A percentile compares a stretch with the other conserved stretches of the same genome.
Conservation (phyloP, 2,888 invertebrate genomes). For the Synanthedon tipuliformis region DNA sequence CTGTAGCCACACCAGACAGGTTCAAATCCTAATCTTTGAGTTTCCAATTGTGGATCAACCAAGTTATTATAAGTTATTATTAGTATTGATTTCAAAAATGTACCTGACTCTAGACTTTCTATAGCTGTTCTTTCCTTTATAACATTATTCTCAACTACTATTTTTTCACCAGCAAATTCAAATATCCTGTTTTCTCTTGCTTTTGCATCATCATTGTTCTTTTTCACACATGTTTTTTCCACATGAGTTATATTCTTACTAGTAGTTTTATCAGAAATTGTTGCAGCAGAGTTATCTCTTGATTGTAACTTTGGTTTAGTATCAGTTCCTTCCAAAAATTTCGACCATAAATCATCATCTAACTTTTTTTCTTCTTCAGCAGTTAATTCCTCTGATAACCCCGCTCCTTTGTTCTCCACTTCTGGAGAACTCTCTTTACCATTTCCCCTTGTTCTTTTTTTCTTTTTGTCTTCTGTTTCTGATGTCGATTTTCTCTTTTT, state of each 20-base stretch:
- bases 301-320: slow-evolving; percentile 35
- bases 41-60: too few relatives aligned
- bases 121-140: slow-evolving; percentile 46
- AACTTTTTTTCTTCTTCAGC: slow-evolving; percentile 77
- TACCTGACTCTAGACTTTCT: slow-evolving; percentile 38
- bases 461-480: slow-evolving; percentile 31
- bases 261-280: slow-evolving; percentile 3
- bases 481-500: slow-evolving; percentile 39
- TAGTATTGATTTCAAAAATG: slow-evolving; percentile 1
- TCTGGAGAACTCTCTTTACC: slow-evolving; percentile 13
- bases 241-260: background rate
- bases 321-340: slow-evolving; percentile 79
- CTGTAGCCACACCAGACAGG: too few relatives aligned
- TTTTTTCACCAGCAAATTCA: slow-evolving; percentile 91
- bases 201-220: slow-evolving; percentile 46
- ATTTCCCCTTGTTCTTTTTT: slow-evolving; percentile 24
- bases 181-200: slow-evolving; percentile 76
- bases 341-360: slow-evolving; percentile 84
- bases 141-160: slow-evolving; percentile 61
- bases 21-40: too few relatives aligned
- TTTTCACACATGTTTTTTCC: slow-evolving; percentile 7
- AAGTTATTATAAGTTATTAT: too few relatives aligned
- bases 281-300: slow-evolving; percentile 15
- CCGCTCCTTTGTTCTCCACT: slow-evolving; percentile 23
- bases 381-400: slow-evolving; percentile 29